phyloP scores from a whole-genome alignment of 2,113 vertebrate genomes.

The Atherinomorus stipes region DNA sequence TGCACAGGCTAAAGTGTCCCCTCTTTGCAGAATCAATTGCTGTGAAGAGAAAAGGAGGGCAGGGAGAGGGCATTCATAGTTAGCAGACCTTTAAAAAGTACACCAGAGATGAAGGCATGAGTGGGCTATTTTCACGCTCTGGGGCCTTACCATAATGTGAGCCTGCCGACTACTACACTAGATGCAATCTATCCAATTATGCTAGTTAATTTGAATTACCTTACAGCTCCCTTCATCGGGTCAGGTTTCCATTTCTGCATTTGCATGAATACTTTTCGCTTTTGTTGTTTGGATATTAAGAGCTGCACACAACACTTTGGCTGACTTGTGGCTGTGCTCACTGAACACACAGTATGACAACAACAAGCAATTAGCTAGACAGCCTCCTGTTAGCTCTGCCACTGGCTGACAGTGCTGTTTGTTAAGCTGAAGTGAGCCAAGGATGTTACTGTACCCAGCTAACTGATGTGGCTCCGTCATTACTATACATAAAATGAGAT shows the following conservation, averaged over 20 bases:
- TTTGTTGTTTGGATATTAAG: conserved; percentile 50
- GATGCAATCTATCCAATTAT: conserved; percentile 71
- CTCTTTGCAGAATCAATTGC: conserved; percentile 76
- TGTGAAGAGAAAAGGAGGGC: conserved; percentile 73
- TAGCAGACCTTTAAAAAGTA: conserved; percentile 75
- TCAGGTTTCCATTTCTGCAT: conserved; percentile 53
- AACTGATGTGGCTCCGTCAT: conserved; percentile 25
- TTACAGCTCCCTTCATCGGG: conserved; percentile 49
- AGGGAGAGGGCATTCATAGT: conserved; percentile 72
- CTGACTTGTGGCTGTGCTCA: conserved; percentile 50
- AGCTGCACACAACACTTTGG: conserved; percentile 38
- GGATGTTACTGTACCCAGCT: conserved; percentile 36
- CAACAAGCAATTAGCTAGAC: conserved; percentile 72
- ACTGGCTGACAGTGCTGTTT: conserved; percentile 61
- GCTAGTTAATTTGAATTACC: conserved; percentile 70
- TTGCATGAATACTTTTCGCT: conserved; percentile 44
- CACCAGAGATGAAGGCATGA: conserved; percentile 65
- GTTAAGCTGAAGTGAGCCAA: conserved; percentile 43
- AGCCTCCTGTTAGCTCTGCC: conserved; percentile 69
- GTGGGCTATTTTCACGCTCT: conserved; percentile 63
- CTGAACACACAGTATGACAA: conserved; percentile 67
- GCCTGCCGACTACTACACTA: conserved; percentile 42
- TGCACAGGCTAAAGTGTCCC: conserved; percentile 71
- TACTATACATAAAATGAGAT: conserved; percentile 35
- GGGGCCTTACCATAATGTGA: conserved; percentile 54